Conservation (phyloP, 2,888 invertebrate species). For the Parnassius apollo region DNA sequence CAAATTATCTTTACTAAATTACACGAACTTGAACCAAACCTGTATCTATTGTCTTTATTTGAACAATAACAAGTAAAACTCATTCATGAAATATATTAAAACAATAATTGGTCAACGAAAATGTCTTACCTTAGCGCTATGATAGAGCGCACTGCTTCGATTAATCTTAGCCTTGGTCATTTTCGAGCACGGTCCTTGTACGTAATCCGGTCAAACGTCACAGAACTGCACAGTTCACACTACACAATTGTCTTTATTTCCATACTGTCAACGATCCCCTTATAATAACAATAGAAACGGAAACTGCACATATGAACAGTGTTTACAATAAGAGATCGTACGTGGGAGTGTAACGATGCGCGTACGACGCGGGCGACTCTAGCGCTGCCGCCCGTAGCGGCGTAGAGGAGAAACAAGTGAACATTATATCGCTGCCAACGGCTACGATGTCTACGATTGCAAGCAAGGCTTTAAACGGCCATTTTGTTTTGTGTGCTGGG, state of each 20-base stretch:
- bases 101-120: too few relatives aligned
- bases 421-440: constrained; percentile 46
- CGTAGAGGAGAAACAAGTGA: constrained; percentile 63
- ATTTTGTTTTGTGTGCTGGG: constrained; percentile 58
- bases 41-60: too few relatives aligned
- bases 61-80: neutral
- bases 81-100: neutral
- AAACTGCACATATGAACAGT: constrained; percentile 54
- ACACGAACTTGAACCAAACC: too few relatives aligned
- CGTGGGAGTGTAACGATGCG: constrained; percentile 71
- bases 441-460: constrained; percentile 50
- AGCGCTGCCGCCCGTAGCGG: constrained; percentile 56
- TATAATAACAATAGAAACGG: constrained; percentile 50
- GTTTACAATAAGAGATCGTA: constrained; percentile 71
- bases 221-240: constrained; percentile 60
- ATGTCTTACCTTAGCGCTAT: constrained; percentile 86
- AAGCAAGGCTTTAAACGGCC: constrained; percentile 54
- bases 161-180: constrained; percentile 83
- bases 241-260: constrained; percentile 51
- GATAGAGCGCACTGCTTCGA: constrained; percentile 84
- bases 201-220: constrained; percentile 51
- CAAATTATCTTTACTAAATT: too few relatives aligned
- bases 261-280: constrained; percentile 57
- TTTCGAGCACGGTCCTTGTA: constrained; percentile 31
- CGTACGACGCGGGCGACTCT: constrained; percentile 45